Base-by-base conservation (phyloP, 2,888 invertebrate genomes). In the Cerastis rubricosa region DNA sequence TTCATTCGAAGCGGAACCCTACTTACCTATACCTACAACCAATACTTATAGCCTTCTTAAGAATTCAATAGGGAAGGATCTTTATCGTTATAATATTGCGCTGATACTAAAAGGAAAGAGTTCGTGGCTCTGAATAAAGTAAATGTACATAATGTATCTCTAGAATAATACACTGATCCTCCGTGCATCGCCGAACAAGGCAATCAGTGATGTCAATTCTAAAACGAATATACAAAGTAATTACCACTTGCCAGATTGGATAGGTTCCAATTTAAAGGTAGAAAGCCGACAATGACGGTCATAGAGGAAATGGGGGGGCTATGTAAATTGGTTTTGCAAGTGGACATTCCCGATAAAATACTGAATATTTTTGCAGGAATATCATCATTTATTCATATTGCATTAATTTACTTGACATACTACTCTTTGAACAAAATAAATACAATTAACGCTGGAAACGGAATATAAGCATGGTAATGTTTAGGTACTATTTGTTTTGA, bases 1-100 rank as follows among this genome's bases (percentile, higher is more conserved):
- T 82, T 76, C 25, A 64, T 83, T 35, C 64, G 14, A 22, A 57
- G 83, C 54, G 59, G 7, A 9, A 4, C 19, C 29, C 9, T 59
- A 59, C 59, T 0, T 57, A 25, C 25, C 14, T 57, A 29, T 17
- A 25, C 59, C 57, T 25, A 57, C 14, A 14, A 57, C 14, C 14
- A 14, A 14, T 59, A 25, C 57, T 19, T 40, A 79, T 35, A 49
- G 54, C 67, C 40, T 67, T 11, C 57, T 49, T 59, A 14, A 43
- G 43, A 83, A 68, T 83, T 76, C 54, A 64, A 83, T 51, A 64
- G 43, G 17, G 22, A 57, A 14, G 54, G 43, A 68, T 83, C 43
- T 57, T 82, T 49, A 64, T 45, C 83, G 57, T 57, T 45, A 68
- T 49, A 57, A 64, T 79, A 76, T 68, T 64, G 19, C 67, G 17